Conservation (phyloP, 2,888 invertebrate species). For the Agapostemon virescens region DNA sequence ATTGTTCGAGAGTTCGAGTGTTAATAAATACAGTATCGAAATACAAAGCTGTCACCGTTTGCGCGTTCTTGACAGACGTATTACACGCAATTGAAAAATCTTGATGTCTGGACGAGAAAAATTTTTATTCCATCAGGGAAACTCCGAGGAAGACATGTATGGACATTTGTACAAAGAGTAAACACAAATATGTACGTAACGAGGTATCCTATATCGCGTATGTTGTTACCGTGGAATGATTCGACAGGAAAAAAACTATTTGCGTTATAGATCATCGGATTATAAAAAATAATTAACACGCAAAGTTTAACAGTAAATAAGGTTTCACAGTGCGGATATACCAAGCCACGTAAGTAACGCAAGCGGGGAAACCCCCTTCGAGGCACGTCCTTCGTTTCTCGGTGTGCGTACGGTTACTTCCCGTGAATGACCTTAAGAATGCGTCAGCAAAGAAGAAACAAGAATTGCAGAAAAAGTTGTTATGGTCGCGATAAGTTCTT, state of each 20-base stretch:
- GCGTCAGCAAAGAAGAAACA: neutral
- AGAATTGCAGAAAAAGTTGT: neutral
- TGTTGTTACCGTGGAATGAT: neutral
- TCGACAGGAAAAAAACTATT: neutral
- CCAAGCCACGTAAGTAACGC: neutral
- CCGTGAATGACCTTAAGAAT: slow-evolving; percentile 14
- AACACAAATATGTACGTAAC: neutral
- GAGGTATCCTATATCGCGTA: neutral
- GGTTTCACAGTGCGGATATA: neutral
- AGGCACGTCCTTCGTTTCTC: neutral
- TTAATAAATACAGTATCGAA: too few relatives aligned
- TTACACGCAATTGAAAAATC: too few relatives aligned
- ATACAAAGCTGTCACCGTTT: neutral
- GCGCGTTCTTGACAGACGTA: neutral
- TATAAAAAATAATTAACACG: neutral
- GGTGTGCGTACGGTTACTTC: slow-evolving; percentile 25
- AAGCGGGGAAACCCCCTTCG: slow-evolving; percentile 28
- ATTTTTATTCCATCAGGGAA: neutral
- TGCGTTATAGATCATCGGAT: neutral
- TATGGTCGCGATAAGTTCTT: neutral
- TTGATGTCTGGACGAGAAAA: too few relatives aligned
- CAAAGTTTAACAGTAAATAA: neutral
- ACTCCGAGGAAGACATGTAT: neutral
- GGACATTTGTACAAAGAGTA: neutral
- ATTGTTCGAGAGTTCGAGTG: too few relatives aligned